Evolutionary conservation across 2,888 invertebrate genomes (phyloP), one percentile per base, ranked within the genome.

Genomic region (Hirtodrosophila confusa): DNA sequence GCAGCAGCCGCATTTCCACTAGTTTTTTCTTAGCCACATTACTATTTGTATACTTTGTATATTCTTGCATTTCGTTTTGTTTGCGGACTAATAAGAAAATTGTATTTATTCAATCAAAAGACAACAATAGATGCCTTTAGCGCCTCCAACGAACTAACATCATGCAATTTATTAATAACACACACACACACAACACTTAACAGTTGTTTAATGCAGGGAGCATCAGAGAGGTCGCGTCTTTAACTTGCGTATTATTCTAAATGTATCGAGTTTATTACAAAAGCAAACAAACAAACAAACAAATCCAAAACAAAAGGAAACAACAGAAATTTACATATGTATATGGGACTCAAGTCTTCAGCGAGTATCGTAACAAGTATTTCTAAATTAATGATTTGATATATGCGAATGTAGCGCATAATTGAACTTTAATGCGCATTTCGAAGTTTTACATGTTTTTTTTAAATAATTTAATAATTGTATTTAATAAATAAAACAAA

Each of bases 371-470:
- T 75, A 75, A 80, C 49, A 58, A 77, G 84, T 89, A 85, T 89
- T 84, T 88, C 82, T 69, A 80, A 77, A 87, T 82, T 84, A 68
- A 66, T 70, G 74, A 68, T 71, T 65, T 62, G 48, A 69, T 68
- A 54, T 68, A 54, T 63, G 65, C 47, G 41, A 37, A 50, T 55
- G 37, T 35, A 73, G 57, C 67, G 71, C 53, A 66, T 62, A 60
- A 70, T 69, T 56, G 66, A 74, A 78, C 57, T 79, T 76, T 65
- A 78, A 82, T 82, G 53, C 87, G 88, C 87, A 82, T 88, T 82
- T 82, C 61, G 66, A 88, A 80, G 78, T 88, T 88, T 84, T 88
- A 86, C 82, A 84, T 78, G 78, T 76, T 73, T 74, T 66, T 79
- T 61, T 65, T 49, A 36, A 76, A 78, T 82, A 87, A 88, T 88